Evolutionary conservation across 2,888 invertebrate genomes (phyloP).

Genomic region (Anthoptus insignis): DNA sequence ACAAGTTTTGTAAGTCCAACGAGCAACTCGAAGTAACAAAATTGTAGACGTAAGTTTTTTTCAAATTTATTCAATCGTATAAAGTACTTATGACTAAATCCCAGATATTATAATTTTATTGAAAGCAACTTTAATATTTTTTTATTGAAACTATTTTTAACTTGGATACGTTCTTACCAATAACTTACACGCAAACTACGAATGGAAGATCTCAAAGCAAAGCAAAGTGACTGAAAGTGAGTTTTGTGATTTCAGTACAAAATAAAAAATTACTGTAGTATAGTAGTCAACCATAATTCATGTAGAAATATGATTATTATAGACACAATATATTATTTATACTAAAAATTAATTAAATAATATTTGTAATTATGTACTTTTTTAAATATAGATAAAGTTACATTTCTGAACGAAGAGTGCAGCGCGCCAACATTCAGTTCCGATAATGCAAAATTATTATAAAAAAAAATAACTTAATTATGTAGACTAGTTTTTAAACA

Average conservation of each 20-base stretch:
- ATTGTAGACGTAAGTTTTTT: not conserved
- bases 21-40: too few relatives aligned
- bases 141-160: constrained; percentile 5
- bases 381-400: not conserved
- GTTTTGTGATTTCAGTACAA: constrained; percentile 17
- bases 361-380: not conserved
- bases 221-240: constrained; percentile 27
- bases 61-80: not conserved
- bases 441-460: too few relatives aligned
- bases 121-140: too few relatives aligned
- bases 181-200: constrained; percentile 12
- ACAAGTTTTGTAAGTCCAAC: too few relatives aligned
- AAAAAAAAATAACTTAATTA: too few relatives aligned
- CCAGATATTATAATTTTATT: too few relatives aligned
- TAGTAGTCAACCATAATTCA: too few relatives aligned
- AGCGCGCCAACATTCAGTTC: constrained; percentile 1
- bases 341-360: too few relatives aligned
- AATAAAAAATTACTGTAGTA: not conserved
- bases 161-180: constrained; percentile 34
- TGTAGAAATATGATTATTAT: too few relatives aligned
- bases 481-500: too few relatives aligned
- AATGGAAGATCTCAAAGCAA: constrained; percentile 16
- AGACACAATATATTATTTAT: too few relatives aligned
- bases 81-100: too few relatives aligned
- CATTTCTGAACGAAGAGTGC: not conserved